Evolutionary conservation across 2,888 invertebrate genomes (phyloP).

Genomic region (Tricholauxania praeusta): DNA sequence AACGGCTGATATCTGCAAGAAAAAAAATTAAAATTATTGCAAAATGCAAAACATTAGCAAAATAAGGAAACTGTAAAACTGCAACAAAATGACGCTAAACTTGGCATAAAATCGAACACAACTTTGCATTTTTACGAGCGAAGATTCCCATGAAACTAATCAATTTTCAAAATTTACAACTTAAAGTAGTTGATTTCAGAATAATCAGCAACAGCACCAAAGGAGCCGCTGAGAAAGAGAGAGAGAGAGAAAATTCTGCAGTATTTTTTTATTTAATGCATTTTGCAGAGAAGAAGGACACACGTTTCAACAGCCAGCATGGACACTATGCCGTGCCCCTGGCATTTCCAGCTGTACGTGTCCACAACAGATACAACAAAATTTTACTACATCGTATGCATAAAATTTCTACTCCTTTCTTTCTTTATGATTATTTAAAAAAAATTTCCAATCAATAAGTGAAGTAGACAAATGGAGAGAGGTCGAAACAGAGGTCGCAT

Average conservation of each 20-base stretch:
- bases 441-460: conserved; percentile 34
- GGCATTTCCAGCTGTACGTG: not conserved
- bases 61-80: not conserved
- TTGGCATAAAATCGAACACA: conserved; percentile 2
- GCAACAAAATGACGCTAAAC: not conserved
- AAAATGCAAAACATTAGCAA: conserved; percentile 35
- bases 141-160: conserved; percentile 29
- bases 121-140: conserved; percentile 25
- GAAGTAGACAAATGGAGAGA: not conserved
- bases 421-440: conserved; percentile 36
- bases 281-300: conserved; percentile 6
- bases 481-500: not conserved
- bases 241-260: too few relatives aligned
- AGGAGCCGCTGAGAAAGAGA: too few relatives aligned
- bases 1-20: conserved; percentile 70
- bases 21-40: conserved; percentile 34
- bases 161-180: conserved; percentile 3
- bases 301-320: not conserved
- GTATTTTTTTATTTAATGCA: conserved; percentile 2
- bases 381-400: conserved; percentile 1
- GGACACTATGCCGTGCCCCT: not conserved
- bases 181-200: too few relatives aligned
- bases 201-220: too few relatives aligned
- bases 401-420: conserved; percentile 14
- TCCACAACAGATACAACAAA: not conserved